Percentiles rank a stretch among this genome's conserved stretches.
phyloP scores from a whole-genome alignment of 2,113 vertebrate genomes.

The Mus musculus region GRCm39 chr12:25624501-25625000 shows the following conservation, averaged over 20 bases:
- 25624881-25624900: neutral
- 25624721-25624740: neutral
- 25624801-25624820: neutral
- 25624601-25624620: neutral
- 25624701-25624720: neutral
- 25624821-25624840: neutral
- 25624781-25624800: neutral
- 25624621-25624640: neutral
- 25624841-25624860: neutral
- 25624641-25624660: neutral
- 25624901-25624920: too few relatives aligned
- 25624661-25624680: neutral
- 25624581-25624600: too few relatives aligned
- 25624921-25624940: neutral
- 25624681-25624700: neutral
- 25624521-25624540: neutral
- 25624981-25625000: neutral
- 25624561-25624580: neutral
- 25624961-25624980: neutral
- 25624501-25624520: neutral
- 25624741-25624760: neutral
- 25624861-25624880: neutral
- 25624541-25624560: too few relatives aligned
- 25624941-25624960: neutral
- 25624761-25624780: neutral